Evolutionary conservation across 2,113 vertebrate genomes (phyloP), one percentile per base, ranked within the genome.

Genomic region (Notechis scutatus): DNA sequence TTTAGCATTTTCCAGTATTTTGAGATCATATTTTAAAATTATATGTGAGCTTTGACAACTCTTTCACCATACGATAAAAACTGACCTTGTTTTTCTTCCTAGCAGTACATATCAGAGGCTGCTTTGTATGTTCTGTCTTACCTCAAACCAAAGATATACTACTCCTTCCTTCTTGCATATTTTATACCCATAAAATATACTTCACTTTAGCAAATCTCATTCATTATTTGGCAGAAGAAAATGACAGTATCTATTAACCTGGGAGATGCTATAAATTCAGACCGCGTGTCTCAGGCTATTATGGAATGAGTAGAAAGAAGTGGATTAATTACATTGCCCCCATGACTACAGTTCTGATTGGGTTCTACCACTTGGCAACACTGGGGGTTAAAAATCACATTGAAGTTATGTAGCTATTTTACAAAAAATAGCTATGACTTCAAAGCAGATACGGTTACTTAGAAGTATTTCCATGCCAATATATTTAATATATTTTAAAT

Each of bases 1-100:
- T 7, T 42, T 9, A 88, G 45, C 21, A 39, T 55, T 55, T 23
- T 26, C 61, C 24, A 55, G 85, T n/a, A 87, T 69, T 34, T 86
- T 69, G 47, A 90, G 24, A 69, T 18, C 6, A 47, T 91, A 69
- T 69, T 55, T 92, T 87, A 87, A 93, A 93, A 88, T 87, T 47
- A 6, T 56, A 42, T 91, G 57, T 55, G 34, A 87, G 5, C n/a
- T 57, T 93, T 56, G 85, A 91, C 85, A 91, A 91, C 88, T 69
- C 45, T 90, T 47, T 88, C 57, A 81, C 85, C 88, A 42, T 74
- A n/a, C 52, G 34, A 39, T 74, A 91, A 88, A 86, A 88, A 88
- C 45, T 55, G 52, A 23, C 26, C 59, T 88, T 15, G 34, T 87
- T 87, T 64, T 47, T 54, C 23, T 93, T 18, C 89, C 50, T 69